These are phyloP conservation scores for Tetragnatha montana DNA, from an alignment of 2,888 invertebrate genomes.

Conservation along the genomic window DNA sequence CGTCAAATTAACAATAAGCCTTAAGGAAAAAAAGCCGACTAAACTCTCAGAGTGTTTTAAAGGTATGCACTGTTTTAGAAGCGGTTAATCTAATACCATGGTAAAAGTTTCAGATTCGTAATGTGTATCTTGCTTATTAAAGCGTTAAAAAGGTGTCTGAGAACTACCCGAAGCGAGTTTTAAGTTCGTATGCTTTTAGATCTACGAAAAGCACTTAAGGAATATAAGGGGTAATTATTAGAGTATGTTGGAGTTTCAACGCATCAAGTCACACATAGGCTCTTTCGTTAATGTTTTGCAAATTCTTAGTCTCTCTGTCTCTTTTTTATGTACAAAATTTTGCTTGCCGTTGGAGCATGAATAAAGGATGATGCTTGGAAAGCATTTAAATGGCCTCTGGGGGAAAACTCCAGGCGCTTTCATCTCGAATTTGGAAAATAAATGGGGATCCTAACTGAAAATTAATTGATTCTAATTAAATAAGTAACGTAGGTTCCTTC, in stretches of 20 bases:
- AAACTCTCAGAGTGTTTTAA: not conserved
- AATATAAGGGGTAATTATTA: not conserved
- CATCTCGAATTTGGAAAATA: not conserved
- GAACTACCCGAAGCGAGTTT: not conserved
- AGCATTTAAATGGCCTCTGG: not conserved
- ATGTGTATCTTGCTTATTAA: not conserved
- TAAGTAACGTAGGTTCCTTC: not conserved
- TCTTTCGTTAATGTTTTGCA: not conserved
- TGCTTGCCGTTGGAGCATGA: not conserved
- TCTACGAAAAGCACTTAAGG: constrained; percentile 31
- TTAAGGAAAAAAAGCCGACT: no score
- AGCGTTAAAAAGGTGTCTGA: not conserved
- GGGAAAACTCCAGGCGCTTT: not conserved
- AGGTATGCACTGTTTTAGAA: not conserved
- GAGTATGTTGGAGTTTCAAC: not conserved
- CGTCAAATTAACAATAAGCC: no score
- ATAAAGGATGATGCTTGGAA: not conserved
- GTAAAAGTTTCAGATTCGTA: not conserved
- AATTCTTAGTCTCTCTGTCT: not conserved
- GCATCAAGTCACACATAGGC: not conserved
- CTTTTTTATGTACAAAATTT: not conserved
- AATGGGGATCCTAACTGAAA: not conserved
- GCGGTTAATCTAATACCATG: not conserved
- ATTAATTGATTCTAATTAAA: not conserved
- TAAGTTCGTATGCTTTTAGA: constrained; percentile 20